phyloP scores from a whole-genome alignment of 1,140 invertebrate genomes.

The Scaptomyza pallida region DNA sequence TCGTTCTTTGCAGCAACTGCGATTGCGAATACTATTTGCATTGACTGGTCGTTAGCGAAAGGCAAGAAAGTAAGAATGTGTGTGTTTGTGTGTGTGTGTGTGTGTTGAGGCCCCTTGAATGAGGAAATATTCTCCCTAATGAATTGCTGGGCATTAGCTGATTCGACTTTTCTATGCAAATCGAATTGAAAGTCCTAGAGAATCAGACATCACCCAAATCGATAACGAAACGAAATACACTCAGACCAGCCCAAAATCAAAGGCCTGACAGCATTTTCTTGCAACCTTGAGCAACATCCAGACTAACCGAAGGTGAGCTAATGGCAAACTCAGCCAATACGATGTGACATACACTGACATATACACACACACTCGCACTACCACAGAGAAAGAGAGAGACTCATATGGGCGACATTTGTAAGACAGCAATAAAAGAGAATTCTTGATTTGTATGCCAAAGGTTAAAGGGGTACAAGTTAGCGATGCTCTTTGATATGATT shows the following conservation, averaged over 20 bases:
- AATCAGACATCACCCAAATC: conserved; percentile 34
- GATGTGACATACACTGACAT: conserved; percentile 1
- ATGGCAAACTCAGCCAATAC: conserved; percentile 29
- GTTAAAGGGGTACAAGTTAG: conserved; percentile 38
- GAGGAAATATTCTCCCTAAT: conserved; percentile 32
- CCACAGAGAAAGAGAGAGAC: too few species aligned
- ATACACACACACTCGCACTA: neutral
- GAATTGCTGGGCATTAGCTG: conserved; percentile 39
- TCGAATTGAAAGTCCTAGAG: conserved; percentile 36
- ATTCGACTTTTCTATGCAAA: conserved; percentile 36
- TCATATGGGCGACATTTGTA: conserved; percentile 38
- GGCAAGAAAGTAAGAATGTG: neutral
- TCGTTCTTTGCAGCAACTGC: neutral
- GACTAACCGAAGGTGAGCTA: conserved; percentile 34
- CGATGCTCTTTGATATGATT: conserved; percentile 43
- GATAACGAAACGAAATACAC: conserved; percentile 17
- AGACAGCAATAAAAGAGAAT: conserved; percentile 40
- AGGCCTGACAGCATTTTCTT: conserved; percentile 11
- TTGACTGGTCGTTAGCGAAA: conserved; percentile 21
- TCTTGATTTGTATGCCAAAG: conserved; percentile 52
- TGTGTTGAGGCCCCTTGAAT: too few species aligned
- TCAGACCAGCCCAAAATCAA: neutral
- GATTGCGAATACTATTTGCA: conserved; percentile 28
- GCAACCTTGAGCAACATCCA: conserved; percentile 36
- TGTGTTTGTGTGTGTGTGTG: too few species aligned